phyloP scores from a whole-genome alignment of 1,140 invertebrate genomes.

The Pseudomyrmex gracilis region DNA sequence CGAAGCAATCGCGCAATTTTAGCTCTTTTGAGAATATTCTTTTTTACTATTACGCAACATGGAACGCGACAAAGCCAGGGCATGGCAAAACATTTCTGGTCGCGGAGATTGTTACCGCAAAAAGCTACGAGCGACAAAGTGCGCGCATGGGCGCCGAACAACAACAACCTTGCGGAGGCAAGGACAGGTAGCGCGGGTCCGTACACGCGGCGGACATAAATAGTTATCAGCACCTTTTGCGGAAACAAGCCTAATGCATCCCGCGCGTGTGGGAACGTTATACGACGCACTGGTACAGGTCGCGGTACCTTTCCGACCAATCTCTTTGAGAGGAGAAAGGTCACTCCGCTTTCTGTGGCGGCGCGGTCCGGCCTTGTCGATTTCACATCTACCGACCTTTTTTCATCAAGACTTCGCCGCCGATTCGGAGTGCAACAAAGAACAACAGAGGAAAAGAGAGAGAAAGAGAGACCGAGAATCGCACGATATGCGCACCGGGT shows the following conservation, averaged over 20 bases:
- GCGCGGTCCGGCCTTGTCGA: conserved; percentile 30
- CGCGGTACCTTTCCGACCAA: conserved; percentile 20
- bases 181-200: background rate
- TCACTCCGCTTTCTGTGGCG: conserved; percentile 27
- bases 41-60: conserved; percentile 25
- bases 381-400: conserved; percentile 47
- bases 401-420: conserved; percentile 61
- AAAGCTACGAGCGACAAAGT: conserved; percentile 43
- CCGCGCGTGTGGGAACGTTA: conserved; percentile 10
- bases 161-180: conserved; percentile 15
- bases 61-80: conserved; percentile 23
- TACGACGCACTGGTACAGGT: background rate
- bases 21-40: conserved; percentile 5
- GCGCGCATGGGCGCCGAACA: conserved; percentile 16
- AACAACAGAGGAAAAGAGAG: conserved; percentile 19
- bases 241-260: conserved; percentile 53
- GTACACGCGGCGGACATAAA: conserved; percentile 35
- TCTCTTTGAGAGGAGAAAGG: conserved; percentile 31
- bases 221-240: conserved; percentile 54
- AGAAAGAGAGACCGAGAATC: conserved; percentile 30
- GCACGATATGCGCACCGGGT: conserved; percentile 50
- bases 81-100: conserved; percentile 50
- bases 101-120: conserved; percentile 45
- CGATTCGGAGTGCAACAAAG: conserved; percentile 30
- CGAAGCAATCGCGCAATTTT: background rate